Conservation (phyloP, 2,113 vertebrate genomes). For the Damaliscus lunatus region DNA sequence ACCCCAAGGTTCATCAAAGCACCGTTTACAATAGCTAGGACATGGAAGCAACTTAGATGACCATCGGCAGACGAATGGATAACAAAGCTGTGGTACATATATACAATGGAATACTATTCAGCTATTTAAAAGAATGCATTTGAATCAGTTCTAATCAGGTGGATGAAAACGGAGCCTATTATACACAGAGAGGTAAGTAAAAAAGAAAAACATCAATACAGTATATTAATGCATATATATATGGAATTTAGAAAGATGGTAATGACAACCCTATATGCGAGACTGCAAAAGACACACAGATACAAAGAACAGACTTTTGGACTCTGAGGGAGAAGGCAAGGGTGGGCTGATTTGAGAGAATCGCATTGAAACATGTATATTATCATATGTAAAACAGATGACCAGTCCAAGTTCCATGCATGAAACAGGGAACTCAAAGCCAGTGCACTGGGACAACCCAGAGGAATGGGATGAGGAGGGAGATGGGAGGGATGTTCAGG, state of each 20-base stretch:
- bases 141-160: neutral
- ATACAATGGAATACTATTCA: neutral
- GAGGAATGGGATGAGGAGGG: neutral
- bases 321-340: neutral
- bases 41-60: neutral
- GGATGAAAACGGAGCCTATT: neutral
- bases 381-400: neutral
- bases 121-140: neutral
- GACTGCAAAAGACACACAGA: neutral
- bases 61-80: neutral
- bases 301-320: neutral
- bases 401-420: neutral
- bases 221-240: neutral
- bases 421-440: neutral
- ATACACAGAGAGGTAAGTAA: neutral
- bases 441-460: neutral
- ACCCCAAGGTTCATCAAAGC: neutral
- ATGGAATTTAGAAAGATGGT: neutral
- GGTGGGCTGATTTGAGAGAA: neutral
- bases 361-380: neutral
- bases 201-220: neutral
- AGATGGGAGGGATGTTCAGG: neutral
- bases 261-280: fast-evolving
- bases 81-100: neutral
- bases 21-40: neutral